Percentiles rank a stretch among this genome's conserved stretches.
phyloP scores from a whole-genome alignment of 2,113 vertebrate species.

The Pelvicachromis taeniatus region DNA sequence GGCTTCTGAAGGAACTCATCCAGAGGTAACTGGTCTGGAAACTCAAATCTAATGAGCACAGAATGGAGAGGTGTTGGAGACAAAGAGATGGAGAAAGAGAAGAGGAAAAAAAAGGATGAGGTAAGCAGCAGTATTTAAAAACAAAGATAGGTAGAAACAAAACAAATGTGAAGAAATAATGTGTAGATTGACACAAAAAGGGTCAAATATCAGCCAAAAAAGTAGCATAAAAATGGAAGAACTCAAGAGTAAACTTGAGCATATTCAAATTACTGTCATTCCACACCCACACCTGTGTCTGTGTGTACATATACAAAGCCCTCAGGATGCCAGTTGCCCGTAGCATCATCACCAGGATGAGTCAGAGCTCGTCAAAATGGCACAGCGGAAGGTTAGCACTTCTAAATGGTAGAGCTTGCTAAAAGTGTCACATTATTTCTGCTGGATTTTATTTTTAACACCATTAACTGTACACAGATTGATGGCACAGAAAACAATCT shows the following conservation, averaged over 20 bases:
- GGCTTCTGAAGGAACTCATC: slow-evolving; percentile 99
- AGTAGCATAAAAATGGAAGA: background rate
- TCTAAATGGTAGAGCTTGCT: background rate
- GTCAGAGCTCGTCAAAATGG: background rate
- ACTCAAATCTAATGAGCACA: slow-evolving; percentile 85
- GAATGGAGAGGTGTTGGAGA: background rate
- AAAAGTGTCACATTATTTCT: slow-evolving; percentile 5
- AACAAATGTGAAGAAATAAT: background rate
- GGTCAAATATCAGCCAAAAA: background rate
- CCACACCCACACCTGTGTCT: background rate
- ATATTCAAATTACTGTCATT: background rate
- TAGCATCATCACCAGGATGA: slow-evolving; percentile 14
- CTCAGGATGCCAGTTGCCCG: background rate
- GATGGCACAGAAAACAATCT: background rate
- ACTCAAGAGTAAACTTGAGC: background rate
- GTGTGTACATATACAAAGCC: background rate
- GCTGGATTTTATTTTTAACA: background rate
- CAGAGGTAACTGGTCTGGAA: slow-evolving; percentile 94
- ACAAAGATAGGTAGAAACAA: background rate
- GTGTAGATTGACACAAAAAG: background rate
- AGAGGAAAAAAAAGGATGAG: background rate
- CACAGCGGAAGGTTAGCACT: background rate
- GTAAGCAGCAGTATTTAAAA: background rate
- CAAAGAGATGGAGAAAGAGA: background rate
- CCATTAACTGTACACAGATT: background rate